Base-by-base conservation (phyloP, 2,113 vertebrate species). In the Anoura caudifer region DNA sequence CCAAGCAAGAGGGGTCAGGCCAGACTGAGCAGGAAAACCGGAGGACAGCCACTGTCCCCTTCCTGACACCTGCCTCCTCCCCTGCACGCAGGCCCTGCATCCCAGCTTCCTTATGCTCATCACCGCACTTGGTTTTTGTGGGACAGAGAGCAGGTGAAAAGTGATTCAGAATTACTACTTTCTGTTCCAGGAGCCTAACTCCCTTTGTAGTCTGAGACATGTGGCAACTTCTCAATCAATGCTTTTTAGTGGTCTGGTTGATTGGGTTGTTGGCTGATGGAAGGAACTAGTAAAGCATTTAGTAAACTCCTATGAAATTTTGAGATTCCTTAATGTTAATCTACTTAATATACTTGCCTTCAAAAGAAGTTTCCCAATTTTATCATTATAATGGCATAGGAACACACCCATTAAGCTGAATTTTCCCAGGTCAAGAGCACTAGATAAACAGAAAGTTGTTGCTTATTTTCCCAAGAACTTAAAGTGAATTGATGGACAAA, bases 151-250 rank as follows among this genome's bases (percentile, higher is more conserved):
- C 80, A 67, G 95, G 87, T 61, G 70, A 70, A 67, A 87, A 79
- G 67, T 67, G 92, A 91, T 69, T 93, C 86, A 75, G 77, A 91
- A 69, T 80, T 56, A 33, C 87, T 89, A 13, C 67, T 94, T 96
- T 92, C 87, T 87, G 87, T n/a, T 33, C 54, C 56, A 2, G 31
- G 15, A 79, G 16, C 13, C 45, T 93, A 36, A 52, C n/a, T 91
- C 45, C 4, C 17, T 96, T 92, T 94, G 77, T 56, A 92, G n/a
- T 92, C 90, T 9, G 50, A 90, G 80, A 83, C 63, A 54, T 2
- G 6, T 16, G 65, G 84, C 77, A 90, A 61, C 72, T 90, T 95
- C 73, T 92, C 50, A 93, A n/a, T 83, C 83, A 92, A n/a, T 52
- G n/a, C 33, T 41, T 69, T 80, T 83, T 67, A 87, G 86, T 69